Evolutionary conservation across 2,113 vertebrate genomes (phyloP).

Genomic region (Isurus oxyrinchus): DNA sequence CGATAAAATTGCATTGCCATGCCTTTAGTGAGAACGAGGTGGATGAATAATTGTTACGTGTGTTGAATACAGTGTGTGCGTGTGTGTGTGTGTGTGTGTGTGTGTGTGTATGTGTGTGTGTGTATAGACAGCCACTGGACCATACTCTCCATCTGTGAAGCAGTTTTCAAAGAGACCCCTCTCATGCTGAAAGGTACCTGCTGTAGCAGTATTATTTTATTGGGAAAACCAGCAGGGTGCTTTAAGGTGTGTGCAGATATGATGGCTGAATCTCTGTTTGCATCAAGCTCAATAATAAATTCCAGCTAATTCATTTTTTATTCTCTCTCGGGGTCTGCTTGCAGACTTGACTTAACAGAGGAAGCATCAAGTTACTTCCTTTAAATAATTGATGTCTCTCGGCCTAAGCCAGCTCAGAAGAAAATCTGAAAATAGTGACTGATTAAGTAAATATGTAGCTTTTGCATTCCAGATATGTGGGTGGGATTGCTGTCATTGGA

Average conservation of each 20-base stretch:
- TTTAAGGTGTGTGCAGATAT: constrained; percentile 47
- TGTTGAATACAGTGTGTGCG: constrained; percentile 61
- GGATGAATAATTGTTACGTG: constrained; percentile 82
- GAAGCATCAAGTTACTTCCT: constrained; percentile 97
- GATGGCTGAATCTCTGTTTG: constrained; percentile 67
- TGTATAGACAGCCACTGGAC: constrained; percentile 46
- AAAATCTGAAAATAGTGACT: constrained; percentile 85
- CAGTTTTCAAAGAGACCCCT: constrained; percentile 56
- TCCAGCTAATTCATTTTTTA: constrained; percentile 98
- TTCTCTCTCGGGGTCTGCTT: constrained; percentile 87
- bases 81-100: constrained; percentile 59
- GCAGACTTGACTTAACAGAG: constrained; percentile 96
- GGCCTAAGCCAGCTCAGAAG: constrained; percentile 67
- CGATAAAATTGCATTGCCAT: constrained; percentile 78
- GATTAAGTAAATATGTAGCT: constrained; percentile 63
- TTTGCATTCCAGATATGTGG: constrained; percentile 20
- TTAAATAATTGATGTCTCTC: constrained; percentile 98
- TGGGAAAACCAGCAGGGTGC: constrained; percentile 41
- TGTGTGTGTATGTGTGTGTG: constrained; percentile 58
- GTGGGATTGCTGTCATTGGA: constrained; percentile 31
- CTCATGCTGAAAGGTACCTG: constrained; percentile 49
- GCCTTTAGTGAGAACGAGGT: constrained; percentile 75
- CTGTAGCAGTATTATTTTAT: constrained; percentile 38
- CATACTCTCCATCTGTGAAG: background rate
- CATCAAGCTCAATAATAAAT: constrained; percentile 84